These are phyloP conservation scores for Phymanthus crucifer DNA, from an alignment of 92 coral and sea anemone genomes.

Conservation along the genomic window DNA sequence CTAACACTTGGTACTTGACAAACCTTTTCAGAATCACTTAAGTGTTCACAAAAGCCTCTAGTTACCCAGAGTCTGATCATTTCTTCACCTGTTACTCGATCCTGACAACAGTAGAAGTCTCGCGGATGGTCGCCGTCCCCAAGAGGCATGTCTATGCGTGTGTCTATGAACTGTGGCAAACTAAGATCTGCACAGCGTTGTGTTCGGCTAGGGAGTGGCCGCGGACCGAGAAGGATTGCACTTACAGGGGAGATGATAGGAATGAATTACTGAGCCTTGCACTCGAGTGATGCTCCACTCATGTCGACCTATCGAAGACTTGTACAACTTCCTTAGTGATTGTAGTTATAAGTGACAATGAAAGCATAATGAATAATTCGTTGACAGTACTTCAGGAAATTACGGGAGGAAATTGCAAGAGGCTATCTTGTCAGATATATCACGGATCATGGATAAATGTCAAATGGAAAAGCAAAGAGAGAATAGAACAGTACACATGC, in stretches of 20 bases:
- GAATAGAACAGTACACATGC: slow-evolving; percentile 93
- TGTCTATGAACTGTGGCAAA: background rate
- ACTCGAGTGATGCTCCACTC: slow-evolving; percentile 55
- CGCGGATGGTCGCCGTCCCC: slow-evolving; percentile 59
- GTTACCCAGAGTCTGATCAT: slow-evolving; percentile 71
- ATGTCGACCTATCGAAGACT: slow-evolving; percentile 50
- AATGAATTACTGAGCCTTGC: slow-evolving; percentile 39
- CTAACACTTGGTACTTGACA: slow-evolving; percentile 81
- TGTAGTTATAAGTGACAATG: slow-evolving; percentile 97
- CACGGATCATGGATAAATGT: slow-evolving; percentile 95
- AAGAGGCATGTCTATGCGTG: slow-evolving; percentile 54
- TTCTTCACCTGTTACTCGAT: slow-evolving; percentile 89
- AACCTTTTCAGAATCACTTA: slow-evolving; percentile 87
- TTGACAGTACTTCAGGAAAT: slow-evolving; percentile 99
- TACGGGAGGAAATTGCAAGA: slow-evolving; percentile 98
- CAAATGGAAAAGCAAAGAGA: slow-evolving; percentile 83
- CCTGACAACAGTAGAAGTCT: slow-evolving; percentile 87
- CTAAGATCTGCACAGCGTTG: slow-evolving; percentile 6
- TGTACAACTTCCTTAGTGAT: slow-evolving; percentile 72
- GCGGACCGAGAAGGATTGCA: slow-evolving; percentile 11
- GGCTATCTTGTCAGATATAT: slow-evolving; percentile 98
- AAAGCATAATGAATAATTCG: slow-evolving; percentile 96
- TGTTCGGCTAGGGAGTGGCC: slow-evolving; percentile 32
- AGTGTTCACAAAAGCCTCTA: slow-evolving; percentile 85
- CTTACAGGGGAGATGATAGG: slow-evolving; percentile 36